Conservation (phyloP, 2,113 vertebrate species). For the Candoia aspera region DNA sequence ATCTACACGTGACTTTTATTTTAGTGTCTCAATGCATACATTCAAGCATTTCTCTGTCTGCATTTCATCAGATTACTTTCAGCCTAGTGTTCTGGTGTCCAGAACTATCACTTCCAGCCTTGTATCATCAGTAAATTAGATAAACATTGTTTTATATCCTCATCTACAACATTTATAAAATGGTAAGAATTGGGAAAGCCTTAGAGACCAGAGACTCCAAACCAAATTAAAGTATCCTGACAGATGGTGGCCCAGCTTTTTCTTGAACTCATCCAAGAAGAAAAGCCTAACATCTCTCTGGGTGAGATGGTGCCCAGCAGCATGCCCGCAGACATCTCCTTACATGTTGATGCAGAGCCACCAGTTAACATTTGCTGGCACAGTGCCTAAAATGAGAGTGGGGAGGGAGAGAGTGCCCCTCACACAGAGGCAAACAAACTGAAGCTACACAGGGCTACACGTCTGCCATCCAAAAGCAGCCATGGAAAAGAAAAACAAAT, state of each 20-base stretch:
- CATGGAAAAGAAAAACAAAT: background rate
- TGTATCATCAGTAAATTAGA: background rate
- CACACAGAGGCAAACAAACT: background rate
- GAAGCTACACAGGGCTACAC: background rate
- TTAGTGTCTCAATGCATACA: background rate
- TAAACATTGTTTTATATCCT: background rate
- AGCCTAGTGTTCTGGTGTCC: background rate
- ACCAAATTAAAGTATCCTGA: background rate
- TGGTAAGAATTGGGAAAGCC: background rate
- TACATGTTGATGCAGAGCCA: background rate
- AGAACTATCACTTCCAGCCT: background rate
- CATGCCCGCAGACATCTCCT: background rate
- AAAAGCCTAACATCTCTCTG: background rate
- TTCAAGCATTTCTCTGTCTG: background rate
- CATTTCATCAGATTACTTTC: background rate
- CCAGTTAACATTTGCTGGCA: background rate
- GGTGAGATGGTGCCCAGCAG: background rate
- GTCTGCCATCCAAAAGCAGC: background rate
- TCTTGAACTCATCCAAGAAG: background rate
- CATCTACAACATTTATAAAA: background rate
- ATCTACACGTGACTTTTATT: background rate
- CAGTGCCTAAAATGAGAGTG: background rate
- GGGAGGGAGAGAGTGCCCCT: background rate
- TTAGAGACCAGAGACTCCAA: background rate
- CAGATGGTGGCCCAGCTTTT: background rate